Conservation (phyloP, 1,140 invertebrate genomes). For the Bombus sylvicola region DNA sequence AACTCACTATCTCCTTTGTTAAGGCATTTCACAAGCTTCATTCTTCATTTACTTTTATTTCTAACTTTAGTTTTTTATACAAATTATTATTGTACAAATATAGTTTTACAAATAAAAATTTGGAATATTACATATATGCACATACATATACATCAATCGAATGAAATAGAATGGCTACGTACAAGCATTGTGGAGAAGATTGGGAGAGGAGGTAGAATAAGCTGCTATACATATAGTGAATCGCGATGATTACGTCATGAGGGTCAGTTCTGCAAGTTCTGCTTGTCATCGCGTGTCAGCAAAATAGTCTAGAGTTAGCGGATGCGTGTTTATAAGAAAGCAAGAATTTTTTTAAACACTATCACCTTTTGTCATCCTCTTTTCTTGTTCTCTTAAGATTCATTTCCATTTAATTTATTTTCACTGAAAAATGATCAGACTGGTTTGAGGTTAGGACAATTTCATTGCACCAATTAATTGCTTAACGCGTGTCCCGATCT, state of each 20-base stretch:
- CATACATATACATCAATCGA: not conserved
- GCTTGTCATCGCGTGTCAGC: constrained; percentile 40
- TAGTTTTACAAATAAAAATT: not conserved
- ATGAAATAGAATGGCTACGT: not conserved
- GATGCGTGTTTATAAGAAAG: not conserved
- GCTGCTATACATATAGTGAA: constrained; percentile 9
- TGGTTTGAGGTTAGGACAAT: not conserved
- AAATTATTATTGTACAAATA: not conserved
- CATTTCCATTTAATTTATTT: not conserved
- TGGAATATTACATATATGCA: not conserved
- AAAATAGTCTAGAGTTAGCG: constrained; percentile 5
- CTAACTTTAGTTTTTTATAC: not conserved
- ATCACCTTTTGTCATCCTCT: not conserved
- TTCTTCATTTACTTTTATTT: no score
- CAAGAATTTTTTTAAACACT: not conserved
- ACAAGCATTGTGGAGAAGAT: constrained; percentile 5
- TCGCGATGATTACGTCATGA: constrained; percentile 39
- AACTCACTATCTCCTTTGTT: no score
- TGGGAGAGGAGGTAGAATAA: not conserved
- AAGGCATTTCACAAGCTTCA: no score
- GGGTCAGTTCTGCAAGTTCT: constrained; percentile 40
- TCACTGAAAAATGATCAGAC: not conserved
- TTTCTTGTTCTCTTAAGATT: not conserved
- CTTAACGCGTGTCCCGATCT: not conserved
- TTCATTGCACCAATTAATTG: not conserved